Evolutionary conservation across 2,797 vertebrate genomes (phyloP), one percentile per base, ranked within the genome.

Genomic region (Hyperoplus lanceolatus): DNA sequence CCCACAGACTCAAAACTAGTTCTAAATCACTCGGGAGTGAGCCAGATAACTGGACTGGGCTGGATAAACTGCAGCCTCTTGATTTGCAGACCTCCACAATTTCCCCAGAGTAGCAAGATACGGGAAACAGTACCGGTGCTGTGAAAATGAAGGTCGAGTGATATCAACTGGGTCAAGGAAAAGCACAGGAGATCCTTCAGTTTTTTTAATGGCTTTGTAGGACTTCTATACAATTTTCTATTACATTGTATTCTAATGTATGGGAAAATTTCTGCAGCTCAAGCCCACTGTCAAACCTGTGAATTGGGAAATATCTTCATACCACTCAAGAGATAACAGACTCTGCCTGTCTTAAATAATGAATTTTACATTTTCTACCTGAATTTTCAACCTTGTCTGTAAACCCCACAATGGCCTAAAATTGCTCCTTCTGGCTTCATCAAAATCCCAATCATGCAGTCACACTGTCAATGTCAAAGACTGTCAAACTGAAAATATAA

Each of bases 11-110:
- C 82, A 82, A 80, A 77, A 73, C 4, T 0, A 7, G 72, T 49
- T 64, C 54, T 87, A 41, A 71, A 87, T 89, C 79, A 84, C 60
- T 29, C 38, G 6, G 46, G 48, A 59, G 50, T 2, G 18, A 3
- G 36, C 49, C 46, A 55, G 84, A 86, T 83, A 74, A 62, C 29
- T 29, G 29, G 29, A 29, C 29, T 29, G 29, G 29, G 29, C 29
- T 29, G 29, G 29, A 29, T 29, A 29, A 29, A 29, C 79, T 14
- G 60, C 50, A 62, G 66, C 13, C 18, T 69, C 48, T 66, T 75
- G 59, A 70, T 82, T 61, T 79, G 51, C 72, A 75, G 51, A 70
- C 6, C 41, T 6, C 38, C 0, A 3, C 29, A 18, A 62, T 57
- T 67, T 4, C 62, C 58, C 48, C 8, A 21, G 11, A 53, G 61